Evolutionary conservation across 2,797 vertebrate genomes (phyloP).

Genomic region (Sparidentex hasta): DNA sequence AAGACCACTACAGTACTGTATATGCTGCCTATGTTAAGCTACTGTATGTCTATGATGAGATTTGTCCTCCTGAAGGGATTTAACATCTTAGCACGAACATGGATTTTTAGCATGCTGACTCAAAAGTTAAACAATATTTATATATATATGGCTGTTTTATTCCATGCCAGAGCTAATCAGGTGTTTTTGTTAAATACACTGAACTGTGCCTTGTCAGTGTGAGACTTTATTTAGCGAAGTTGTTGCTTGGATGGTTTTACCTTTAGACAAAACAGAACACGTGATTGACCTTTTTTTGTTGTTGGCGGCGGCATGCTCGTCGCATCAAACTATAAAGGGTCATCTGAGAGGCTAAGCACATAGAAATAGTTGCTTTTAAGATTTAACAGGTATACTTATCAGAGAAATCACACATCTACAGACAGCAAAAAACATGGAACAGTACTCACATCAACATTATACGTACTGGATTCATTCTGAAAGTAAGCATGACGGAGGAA

Average conservation of each 20-base stretch:
- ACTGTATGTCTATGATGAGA: not conserved
- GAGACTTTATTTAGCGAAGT: conserved; percentile 35
- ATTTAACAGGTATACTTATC: conserved; percentile 60
- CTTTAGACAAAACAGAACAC: conserved; percentile 65
- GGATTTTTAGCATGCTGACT: conserved; percentile 65
- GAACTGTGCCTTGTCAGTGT: conserved; percentile 47
- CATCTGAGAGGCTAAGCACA: conserved; percentile 62
- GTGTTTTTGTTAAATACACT: conserved; percentile 34
- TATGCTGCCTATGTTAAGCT: not conserved
- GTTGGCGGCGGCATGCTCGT: conserved; percentile 74
- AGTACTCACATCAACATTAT: conserved; percentile 63
- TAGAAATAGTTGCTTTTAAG: conserved; percentile 58
- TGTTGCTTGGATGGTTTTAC: conserved; percentile 38
- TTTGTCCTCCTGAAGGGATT: conserved; percentile 27
- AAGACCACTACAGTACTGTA: conserved; percentile 38
- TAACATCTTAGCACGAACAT: conserved; percentile 54
- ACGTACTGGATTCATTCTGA: conserved; percentile 60
- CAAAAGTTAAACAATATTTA: conserved; percentile 52
- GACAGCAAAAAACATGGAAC: conserved; percentile 62
- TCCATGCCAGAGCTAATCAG: conserved; percentile 77
- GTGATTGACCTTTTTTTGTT: conserved; percentile 54
- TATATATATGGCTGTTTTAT: conserved; percentile 84
- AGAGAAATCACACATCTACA: conserved; percentile 69
- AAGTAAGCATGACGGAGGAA: conserved; percentile 61
- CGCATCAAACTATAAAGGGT: conserved; percentile 66